Conservation (phyloP, 37 sponge, comb jelly and placozoan genomes). For the Lycopodina hypogea region DNA sequence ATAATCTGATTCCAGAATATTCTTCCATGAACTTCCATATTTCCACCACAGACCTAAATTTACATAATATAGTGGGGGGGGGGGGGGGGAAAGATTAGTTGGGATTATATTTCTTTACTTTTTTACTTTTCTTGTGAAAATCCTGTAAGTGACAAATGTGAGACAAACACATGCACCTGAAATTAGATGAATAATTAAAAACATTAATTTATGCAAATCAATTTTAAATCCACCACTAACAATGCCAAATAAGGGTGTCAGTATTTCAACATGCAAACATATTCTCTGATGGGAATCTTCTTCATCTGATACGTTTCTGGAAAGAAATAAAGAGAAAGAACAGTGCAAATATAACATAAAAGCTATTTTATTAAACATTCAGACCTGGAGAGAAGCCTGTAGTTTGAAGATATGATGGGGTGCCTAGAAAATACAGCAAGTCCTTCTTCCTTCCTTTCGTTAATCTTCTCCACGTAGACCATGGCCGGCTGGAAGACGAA, state of each 20-base stretch:
- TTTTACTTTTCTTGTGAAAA: conserved; percentile 47
- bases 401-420: conserved; percentile 61
- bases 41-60: not conserved
- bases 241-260: conserved; percentile 25
- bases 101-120: not conserved
- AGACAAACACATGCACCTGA: conserved; percentile 74
- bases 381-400: conserved; percentile 63
- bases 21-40: conserved; percentile 14
- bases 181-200: conserved; percentile 8
- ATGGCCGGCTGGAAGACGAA: conserved; percentile 86
- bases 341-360: not conserved
- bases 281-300: conserved; percentile 77
- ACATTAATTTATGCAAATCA: no score
- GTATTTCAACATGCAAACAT: conserved; percentile 70
- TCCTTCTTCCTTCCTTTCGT: conserved; percentile 69
- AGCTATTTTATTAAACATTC: not conserved
- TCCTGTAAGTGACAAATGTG: conserved; percentile 75
- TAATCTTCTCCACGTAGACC: conserved; percentile 18
- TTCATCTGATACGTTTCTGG: conserved; percentile 49
- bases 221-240: not conserved
- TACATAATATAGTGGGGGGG: no score
- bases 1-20: conserved; percentile 38
- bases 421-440: conserved; percentile 67
- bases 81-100: no score
- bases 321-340: not conserved